Conservation (phyloP, 2,797 vertebrate genomes). For the Basileuterus tristriatus region DNA sequence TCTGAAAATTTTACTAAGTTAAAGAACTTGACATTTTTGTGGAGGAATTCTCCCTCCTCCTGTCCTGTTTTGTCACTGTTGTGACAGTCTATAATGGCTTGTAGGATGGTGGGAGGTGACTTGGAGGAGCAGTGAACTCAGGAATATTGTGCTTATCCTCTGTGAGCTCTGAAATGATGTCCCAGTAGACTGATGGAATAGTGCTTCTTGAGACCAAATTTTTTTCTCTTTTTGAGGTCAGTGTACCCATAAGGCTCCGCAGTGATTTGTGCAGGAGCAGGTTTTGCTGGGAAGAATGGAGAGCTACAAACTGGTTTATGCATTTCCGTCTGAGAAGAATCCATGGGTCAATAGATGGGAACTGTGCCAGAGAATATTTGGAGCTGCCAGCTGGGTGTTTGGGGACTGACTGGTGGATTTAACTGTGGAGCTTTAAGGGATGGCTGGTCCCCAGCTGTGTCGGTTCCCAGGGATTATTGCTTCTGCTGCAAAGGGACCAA, state of each 20-base stretch:
- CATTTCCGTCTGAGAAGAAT: not conserved
- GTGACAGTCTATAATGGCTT: conserved; percentile 43
- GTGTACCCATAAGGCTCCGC: not conserved
- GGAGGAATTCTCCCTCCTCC: conserved; percentile 9
- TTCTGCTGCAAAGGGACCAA: not conserved
- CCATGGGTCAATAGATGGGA: not conserved
- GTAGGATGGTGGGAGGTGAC: not conserved
- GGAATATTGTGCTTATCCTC: not conserved
- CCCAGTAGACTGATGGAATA: not conserved
- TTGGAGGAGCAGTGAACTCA: not conserved
- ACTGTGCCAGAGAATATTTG: not conserved
- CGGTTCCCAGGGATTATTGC: not conserved
- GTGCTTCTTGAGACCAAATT: not conserved
- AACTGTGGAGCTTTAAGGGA: not conserved
- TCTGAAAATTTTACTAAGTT: conserved; percentile 8
- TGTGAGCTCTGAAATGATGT: not conserved
- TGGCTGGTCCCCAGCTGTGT: not conserved
- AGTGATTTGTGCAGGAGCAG: not conserved
- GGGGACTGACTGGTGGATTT: not conserved
- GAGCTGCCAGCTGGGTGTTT: not conserved
- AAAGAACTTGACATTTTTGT: not conserved
- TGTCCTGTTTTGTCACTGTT: conserved; percentile 33
- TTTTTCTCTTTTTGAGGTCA: not conserved
- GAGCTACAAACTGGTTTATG: not conserved
- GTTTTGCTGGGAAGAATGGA: not conserved